Evolutionary conservation across 2,888 invertebrate genomes (phyloP).

Genomic region (Hypsopygia costalis): DNA sequence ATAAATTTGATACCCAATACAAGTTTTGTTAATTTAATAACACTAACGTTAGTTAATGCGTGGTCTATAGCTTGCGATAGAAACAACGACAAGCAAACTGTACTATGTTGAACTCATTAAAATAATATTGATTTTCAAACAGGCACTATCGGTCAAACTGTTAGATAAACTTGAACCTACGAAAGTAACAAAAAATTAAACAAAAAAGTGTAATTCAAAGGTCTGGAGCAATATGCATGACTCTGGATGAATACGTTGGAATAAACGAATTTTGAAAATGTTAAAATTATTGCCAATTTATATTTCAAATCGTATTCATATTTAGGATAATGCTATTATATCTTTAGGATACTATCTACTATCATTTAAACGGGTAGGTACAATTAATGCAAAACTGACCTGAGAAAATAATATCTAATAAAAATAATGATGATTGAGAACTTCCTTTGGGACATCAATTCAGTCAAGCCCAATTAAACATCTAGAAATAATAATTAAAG

Average conservation of each 20-base stretch:
- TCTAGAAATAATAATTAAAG: slow-evolving; percentile 58
- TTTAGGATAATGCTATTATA: background rate
- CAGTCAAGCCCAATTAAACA: slow-evolving; percentile 55
- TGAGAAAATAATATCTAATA: slow-evolving; percentile 23
- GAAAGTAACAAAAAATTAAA: background rate
- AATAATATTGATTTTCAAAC: background rate
- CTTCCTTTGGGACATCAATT: slow-evolving; percentile 11
- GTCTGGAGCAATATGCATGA: background rate
- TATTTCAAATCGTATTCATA: slow-evolving; percentile 1
- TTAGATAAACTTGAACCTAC: background rate
- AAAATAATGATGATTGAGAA: slow-evolving; percentile 15
- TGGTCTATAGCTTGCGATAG: slow-evolving; percentile 37
- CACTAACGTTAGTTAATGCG: slow-evolving; percentile 32
- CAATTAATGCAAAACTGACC: slow-evolving; percentile 33
- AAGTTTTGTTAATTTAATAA: no score
- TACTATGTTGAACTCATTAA: slow-evolving; percentile 18
- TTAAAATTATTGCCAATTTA: background rate
- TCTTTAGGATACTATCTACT: slow-evolving; percentile 1
- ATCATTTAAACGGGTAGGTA: background rate
- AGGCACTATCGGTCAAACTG: background rate
- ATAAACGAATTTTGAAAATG: background rate
- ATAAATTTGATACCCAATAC: no score
- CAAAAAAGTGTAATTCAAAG: background rate
- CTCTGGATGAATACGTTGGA: slow-evolving; percentile 2
- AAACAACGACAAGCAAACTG: slow-evolving; percentile 33